phyloP scores from a whole-genome alignment of 35 echinoderm and acorn worm genomes.

The Nesometra sesokonis region DNA sequence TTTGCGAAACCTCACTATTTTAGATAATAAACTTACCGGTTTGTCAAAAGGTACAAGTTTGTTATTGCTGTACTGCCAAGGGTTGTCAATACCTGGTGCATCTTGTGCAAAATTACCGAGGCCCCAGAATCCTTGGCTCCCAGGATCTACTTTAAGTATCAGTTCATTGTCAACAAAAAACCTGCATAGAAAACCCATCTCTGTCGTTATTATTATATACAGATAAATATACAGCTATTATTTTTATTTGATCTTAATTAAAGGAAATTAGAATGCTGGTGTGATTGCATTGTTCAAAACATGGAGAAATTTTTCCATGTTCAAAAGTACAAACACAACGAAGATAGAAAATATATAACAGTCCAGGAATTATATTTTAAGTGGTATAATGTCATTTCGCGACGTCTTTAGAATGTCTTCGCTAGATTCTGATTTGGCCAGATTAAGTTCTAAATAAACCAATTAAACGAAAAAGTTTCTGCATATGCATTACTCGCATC shows the following conservation, averaged over 20 bases:
- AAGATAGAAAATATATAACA: no score
- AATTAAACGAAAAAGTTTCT: no score
- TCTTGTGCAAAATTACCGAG: background rate
- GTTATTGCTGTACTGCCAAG: background rate
- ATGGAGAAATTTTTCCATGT: no score
- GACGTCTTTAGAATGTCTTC: no score
- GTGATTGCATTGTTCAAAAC: no score
- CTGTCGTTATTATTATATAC: background rate
- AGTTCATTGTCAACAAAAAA: conserved; percentile 6
- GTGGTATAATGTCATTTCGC: no score
- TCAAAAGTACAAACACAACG: no score
- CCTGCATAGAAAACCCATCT: background rate
- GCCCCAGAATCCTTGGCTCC: background rate
- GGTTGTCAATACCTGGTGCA: conserved; percentile 1
- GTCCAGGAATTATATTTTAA: no score
- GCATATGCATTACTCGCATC: no score
- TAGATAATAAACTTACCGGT: background rate
- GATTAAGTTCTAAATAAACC: no score
- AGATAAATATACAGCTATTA: background rate
- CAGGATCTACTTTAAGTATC: background rate
- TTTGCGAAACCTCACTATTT: no score
- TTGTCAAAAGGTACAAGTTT: conserved; percentile 10
- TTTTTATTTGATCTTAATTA: background rate
- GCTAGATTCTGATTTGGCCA: no score
- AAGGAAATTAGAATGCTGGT: background rate